Base-by-base conservation (phyloP, 2,113 vertebrate genomes). In the Erpornis zantholeuca region DNA sequence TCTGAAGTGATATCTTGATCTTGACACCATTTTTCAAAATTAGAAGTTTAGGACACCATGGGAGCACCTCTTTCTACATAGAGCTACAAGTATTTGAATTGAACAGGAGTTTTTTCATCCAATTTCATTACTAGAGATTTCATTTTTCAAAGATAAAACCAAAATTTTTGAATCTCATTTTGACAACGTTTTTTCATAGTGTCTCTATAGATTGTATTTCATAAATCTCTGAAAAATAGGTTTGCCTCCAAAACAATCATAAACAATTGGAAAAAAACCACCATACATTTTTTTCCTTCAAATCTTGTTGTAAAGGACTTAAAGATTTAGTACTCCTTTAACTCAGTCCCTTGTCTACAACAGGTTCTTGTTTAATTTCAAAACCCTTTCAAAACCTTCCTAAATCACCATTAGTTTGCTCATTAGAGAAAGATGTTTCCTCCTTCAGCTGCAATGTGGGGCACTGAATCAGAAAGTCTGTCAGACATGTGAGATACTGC, bases 231-330 rank as follows among this genome's bases (percentile, higher is more conserved):
- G n/a, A 11, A 85, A 88, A 80, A 83, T 8, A 33, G 20, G 22
- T 76, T 49, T 63, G 15, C 28, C 68, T 71, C 20, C 35, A 80
- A 90, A 88, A 50, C 15, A 59, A 72, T 40, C 20, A 68, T 8
- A 54, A 66, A 50, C 10, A 9, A 38, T 1, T 42, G 17, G 13
- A 8, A 5, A 52, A 56, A 28, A 2, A 0, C 1, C 21, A n/a
- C 3, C 2, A 1, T 6, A 8, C 2, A 3, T 33, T 65, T 86
- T 86, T 82, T 72, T 20, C 5, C 11, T 35, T 70, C 42, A 73
- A 52, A 60, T 44, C 23, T 73, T 63, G 6, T 25, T 78, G 35
- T 11, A 38, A 36, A 63, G 25, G 10, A 42, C 38, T 59, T 24
- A 15, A 56, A 52, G 9, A 42, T 40, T 66, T 63, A 40, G 20